Base-by-base conservation (phyloP, 1,140 invertebrate species). In the Orchestia grillus region DNA sequence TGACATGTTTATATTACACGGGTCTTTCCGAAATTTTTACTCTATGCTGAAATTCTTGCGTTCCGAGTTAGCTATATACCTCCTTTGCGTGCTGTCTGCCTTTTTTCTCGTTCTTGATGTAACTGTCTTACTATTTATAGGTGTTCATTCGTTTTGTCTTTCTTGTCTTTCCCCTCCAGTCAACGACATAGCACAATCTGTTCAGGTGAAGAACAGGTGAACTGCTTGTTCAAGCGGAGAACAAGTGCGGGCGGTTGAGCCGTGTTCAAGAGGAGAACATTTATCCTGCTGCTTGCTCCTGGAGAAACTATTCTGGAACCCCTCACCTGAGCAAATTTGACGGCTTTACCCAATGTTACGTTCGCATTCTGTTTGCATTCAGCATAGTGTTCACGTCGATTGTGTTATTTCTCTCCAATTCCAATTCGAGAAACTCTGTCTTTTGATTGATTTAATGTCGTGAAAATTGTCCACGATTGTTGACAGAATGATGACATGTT, bases 151-250 rank as follows among this genome's bases (percentile, higher is more conserved):
- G 43, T 94, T 94, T 44, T 94, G 92, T 94, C 92, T 94, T 94
- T 47, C 92, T 94, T 94, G 92, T 94, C 92, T 94, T 94, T 94
- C 92, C 44, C 92, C 44, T 94, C 92, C 92, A 94, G 92, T 45
- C 44, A 94, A 94, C 92, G 92, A 94, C 92, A 45, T 94, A 94
- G 92, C 41, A 94, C 92, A 94, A 44, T 94, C 43, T 94, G 92
- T 94, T 45, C 92, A 94, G 92, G 92, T 94, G 92, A 94, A 94
- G 92, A 94, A 94, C 92, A 94, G 92, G 44, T 94, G 92, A 94
- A 47, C 88, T 42, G 41, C 62, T 77, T 77, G 62, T 77, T 77
- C 62, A 77, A 28, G 36, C 62, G 62, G 62, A 77, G 62, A 77
- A 77, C 62, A 77, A 23, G 62, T 28, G 62, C 62, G 36, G 62